Percentiles rank a stretch among this genome's conserved stretches.
These are phyloP conservation scores for Odobenus rosmarus DNA, from an alignment of 2,113 vertebrate genomes.

Conservation along the genomic window DNA sequence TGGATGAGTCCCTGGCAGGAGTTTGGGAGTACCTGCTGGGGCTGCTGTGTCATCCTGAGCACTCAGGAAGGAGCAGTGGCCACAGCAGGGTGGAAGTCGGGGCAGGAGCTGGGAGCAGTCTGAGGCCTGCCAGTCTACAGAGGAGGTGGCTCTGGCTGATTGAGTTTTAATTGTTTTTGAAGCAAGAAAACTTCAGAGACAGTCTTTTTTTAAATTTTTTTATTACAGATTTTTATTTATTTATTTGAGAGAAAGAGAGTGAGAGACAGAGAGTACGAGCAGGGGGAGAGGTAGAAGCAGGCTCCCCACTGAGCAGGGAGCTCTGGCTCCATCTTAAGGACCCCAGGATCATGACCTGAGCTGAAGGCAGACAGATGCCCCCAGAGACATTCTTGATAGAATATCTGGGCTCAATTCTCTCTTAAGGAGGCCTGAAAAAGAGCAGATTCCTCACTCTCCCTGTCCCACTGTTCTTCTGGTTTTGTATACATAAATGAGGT, in stretches of 20 bases:
- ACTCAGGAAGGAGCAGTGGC: not conserved
- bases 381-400: not conserved
- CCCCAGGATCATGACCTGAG: not conserved
- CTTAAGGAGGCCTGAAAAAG: not conserved
- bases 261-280: not conserved
- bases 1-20: too few species aligned
- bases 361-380: not conserved
- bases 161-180: not conserved
- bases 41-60: not conserved
- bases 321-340: not conserved
- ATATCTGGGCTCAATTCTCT: not conserved
- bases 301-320: not conserved
- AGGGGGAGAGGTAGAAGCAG: not conserved
- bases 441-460: not conserved
- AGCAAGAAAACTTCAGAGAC: not conserved
- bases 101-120: accelerated
- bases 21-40: not conserved
- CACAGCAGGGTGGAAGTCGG: not conserved
- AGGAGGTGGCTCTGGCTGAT: too few species aligned
- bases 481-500: not conserved
- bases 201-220: not conserved
- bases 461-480: accelerated
- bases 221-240: not conserved
- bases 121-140: not conserved
- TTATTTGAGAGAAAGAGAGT: not conserved